These are phyloP conservation scores for Zeus faber DNA, from an alignment of 2,113 vertebrate species.

Conservation along the genomic window DNA sequence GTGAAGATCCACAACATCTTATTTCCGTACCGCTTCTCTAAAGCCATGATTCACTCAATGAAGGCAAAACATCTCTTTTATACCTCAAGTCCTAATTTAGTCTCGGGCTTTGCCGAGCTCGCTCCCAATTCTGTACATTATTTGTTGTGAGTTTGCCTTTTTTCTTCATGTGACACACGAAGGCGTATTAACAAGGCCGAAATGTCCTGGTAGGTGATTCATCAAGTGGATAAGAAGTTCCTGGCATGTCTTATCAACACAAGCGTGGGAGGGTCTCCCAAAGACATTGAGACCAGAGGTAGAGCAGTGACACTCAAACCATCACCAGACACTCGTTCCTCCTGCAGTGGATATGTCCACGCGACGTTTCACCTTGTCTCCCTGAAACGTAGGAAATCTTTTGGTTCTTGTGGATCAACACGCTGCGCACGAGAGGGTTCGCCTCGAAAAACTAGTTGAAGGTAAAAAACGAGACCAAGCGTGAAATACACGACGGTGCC, in stretches of 20 bases:
- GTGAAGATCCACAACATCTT: slow-evolving; percentile 95
- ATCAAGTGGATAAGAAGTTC: slow-evolving; percentile 98
- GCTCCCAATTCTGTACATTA: too few relatives aligned
- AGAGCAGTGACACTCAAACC: not conserved
- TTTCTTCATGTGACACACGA: not conserved
- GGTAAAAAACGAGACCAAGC: slow-evolving; percentile 67
- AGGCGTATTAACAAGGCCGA: not conserved
- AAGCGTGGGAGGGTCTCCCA: slow-evolving; percentile 50
- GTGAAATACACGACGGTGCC: not conserved
- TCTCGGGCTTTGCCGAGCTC: not conserved
- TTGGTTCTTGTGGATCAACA: slow-evolving; percentile 95
- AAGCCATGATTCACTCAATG: slow-evolving; percentile 93
- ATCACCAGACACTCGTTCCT: not conserved
- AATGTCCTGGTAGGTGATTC: slow-evolving; percentile 83
- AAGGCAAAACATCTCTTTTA: slow-evolving; percentile 71
- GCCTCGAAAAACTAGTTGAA: slow-evolving; percentile 87
- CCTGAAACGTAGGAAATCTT: slow-evolving; percentile 78
- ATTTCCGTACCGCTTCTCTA: slow-evolving; percentile 94
- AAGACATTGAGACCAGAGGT: slow-evolving; percentile 53
- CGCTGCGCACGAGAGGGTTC: slow-evolving; percentile 92
- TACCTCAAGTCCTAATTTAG: not conserved
- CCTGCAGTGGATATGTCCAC: not conserved
- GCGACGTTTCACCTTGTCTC: not conserved
- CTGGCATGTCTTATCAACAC: slow-evolving; percentile 94
- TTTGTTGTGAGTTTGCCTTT: too few relatives aligned